Evolutionary conservation across 2,797 vertebrate species (phyloP), one percentile per base, ranked within the genome.

Genomic region (Rhinoraja longicauda): DNA sequence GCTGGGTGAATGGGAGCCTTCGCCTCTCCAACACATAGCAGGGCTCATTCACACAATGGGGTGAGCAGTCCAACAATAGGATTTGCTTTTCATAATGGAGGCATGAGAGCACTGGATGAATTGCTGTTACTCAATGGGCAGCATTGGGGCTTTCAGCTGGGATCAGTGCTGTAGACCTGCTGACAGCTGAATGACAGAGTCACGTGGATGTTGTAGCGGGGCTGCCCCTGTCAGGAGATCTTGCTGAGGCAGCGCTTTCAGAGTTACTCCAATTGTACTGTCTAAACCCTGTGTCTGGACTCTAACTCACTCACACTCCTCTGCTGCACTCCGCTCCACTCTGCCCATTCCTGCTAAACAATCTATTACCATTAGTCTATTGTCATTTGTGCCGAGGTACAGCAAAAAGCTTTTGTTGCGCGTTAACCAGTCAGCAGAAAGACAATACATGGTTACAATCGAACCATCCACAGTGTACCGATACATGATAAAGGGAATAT

Each of bases 241-340:
- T 53, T 91, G 90, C 90, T 91, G 67, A 91, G 67, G 64, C 24
- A 32, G 67, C 70, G 32, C 70, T 91, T 91, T 73, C 36, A 26
- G 36, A 53, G 24, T 91, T 67, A 4, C 1, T 45, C 45, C 45
- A 45, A 73, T 73, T 91, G n/a, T 62, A 10, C n/a, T 17, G 29
- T 67, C 62, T 1, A 64, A 90, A 36, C 32, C 9, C 62, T 24
- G 64, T 12, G 36, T 9, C 4, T 72, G 88, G 39, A 39, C 32
- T 12, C 32, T 26, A n/a, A 1, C 64, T 39, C 32, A 13, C 13
- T 86, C 10, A 29, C 79, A 53, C 19, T 3, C 45, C 45, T 57
- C 24, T 13, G 12, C 53, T 59, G 12, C 10, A 4, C 12, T 59
- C 2, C 0, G 1, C 26, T 59, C 3, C 10, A 15, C 10, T 59